Conservation (phyloP, 2,113 vertebrate genomes). For the Microtus montanus region DNA sequence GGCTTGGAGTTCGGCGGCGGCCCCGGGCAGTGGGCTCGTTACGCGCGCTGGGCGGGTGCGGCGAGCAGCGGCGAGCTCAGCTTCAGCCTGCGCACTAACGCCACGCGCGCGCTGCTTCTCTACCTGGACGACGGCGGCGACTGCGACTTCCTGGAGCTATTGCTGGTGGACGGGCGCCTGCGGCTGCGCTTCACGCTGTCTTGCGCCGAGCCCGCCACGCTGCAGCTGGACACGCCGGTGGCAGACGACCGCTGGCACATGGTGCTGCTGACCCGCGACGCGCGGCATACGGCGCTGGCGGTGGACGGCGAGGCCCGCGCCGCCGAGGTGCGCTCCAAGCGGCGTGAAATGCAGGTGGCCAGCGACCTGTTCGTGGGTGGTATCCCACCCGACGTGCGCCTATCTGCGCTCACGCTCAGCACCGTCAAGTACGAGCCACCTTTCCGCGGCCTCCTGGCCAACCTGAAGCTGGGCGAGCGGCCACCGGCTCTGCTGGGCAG, state of each 20-base stretch:
- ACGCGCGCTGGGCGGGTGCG: slow-evolving; percentile 92
- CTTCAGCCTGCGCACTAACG: slow-evolving; percentile 94
- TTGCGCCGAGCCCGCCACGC: slow-evolving; percentile 92
- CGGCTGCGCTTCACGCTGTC: slow-evolving; percentile 94
- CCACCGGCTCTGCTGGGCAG: slow-evolving; percentile 90
- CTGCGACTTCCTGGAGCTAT: slow-evolving; percentile 96
- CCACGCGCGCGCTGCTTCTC: slow-evolving; percentile 91
- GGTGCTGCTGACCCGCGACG: slow-evolving; percentile 89
- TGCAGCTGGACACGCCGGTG: slow-evolving; percentile 89
- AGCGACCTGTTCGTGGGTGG: slow-evolving; percentile 96
- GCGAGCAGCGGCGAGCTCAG: slow-evolving; percentile 91
- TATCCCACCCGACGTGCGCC: slow-evolving; percentile 94
- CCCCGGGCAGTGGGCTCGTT: slow-evolving; percentile 96
- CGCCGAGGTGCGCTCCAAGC: slow-evolving; percentile 92
- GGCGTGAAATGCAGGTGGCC: slow-evolving; percentile 93
- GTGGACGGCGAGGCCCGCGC: slow-evolving; percentile 93
- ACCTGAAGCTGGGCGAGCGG: slow-evolving; percentile 91
- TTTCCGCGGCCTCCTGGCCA: slow-evolving; percentile 91
- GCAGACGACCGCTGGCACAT: slow-evolving; percentile 94
- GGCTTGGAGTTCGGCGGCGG: slow-evolving; percentile 93
- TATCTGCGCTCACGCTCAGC: slow-evolving; percentile 95
- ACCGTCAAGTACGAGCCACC: slow-evolving; percentile 96
- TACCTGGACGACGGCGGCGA: slow-evolving; percentile 96
- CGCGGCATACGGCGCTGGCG: slow-evolving; percentile 88
- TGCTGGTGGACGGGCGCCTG: slow-evolving; percentile 90